Evolutionary conservation across 2,113 vertebrate genomes (phyloP).

Genomic region (Budorcas taxicolor): DNA sequence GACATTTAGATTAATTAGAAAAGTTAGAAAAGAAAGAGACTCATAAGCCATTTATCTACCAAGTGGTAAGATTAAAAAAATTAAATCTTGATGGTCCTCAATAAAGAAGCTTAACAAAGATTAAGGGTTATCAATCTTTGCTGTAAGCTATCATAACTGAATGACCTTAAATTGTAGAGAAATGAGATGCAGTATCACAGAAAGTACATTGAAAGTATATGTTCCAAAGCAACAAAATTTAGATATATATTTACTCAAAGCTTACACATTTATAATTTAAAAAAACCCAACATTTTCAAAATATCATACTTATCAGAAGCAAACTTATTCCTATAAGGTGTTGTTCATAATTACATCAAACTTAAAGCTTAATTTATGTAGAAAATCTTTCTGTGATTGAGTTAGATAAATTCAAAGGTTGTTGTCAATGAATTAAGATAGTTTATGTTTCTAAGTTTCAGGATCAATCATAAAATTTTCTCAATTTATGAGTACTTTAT

Average conservation of each 20-base stretch:
- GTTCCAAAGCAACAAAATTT: background rate
- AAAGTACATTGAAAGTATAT: background rate
- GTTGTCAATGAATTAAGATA: background rate
- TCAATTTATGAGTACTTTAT: background rate
- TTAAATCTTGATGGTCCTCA: conserved; percentile 61
- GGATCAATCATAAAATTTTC: background rate
- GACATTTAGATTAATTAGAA: conserved; percentile 73
- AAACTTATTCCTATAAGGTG: background rate
- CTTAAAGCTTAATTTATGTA: background rate
- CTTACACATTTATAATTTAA: background rate
- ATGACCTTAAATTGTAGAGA: conserved; percentile 44
- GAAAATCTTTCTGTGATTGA: background rate
- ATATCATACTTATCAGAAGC: background rate
- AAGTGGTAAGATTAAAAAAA: conserved; percentile 53
- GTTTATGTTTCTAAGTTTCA: background rate
- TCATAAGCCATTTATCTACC: conserved; percentile 60
- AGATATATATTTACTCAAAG: background rate
- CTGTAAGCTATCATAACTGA: conserved; percentile 54
- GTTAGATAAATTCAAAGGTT: background rate
- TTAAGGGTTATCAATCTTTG: conserved; percentile 66
- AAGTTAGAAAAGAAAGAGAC: conserved; percentile 28
- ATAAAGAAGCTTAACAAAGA: conserved; percentile 64
- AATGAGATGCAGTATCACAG: background rate
- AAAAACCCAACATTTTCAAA: background rate
- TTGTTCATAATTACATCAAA: background rate